phyloP scores from a whole-genome alignment of 2,113 vertebrate species.

The Stigmatopora nigra region DNA sequence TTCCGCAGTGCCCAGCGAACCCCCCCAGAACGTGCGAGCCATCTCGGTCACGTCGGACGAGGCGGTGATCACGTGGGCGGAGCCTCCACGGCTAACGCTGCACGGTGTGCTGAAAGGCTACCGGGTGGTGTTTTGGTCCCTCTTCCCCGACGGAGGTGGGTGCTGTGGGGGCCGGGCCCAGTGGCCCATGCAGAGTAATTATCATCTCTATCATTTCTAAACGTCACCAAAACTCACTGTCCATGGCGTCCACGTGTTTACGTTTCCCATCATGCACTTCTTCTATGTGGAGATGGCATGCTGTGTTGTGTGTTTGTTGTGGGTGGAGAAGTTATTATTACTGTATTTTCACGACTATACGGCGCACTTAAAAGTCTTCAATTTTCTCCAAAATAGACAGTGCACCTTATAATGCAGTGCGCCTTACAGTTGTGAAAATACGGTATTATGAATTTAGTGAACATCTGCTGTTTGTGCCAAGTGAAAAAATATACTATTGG shows the following conservation, averaged over 20 bases:
- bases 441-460: not conserved
- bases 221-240: constrained; percentile 32
- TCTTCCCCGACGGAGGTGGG: constrained; percentile 94
- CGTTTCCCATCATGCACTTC: constrained; percentile 26
- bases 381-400: too few species aligned
- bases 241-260: constrained; percentile 23
- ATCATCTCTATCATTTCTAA: constrained; percentile 69
- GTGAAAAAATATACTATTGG: not conserved
- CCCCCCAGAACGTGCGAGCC: constrained; percentile 89
- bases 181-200: constrained; percentile 70
- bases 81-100: constrained; percentile 91
- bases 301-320: constrained; percentile 9
- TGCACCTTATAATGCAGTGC: too few species aligned
- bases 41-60: constrained; percentile 95
- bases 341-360: too few species aligned
- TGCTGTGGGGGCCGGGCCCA: constrained; percentile 66
- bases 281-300: constrained; percentile 1
- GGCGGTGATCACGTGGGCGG: constrained; percentile 92
- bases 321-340: not conserved
- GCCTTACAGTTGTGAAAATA: too few species aligned
- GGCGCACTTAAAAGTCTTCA: too few species aligned
- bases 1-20: constrained; percentile 88
- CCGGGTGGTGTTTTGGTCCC: constrained; percentile 96
- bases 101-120: constrained; percentile 97
- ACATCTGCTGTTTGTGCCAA: not conserved